Evolutionary conservation across 1,140 invertebrate genomes (phyloP).

Genomic region (Lordiphosa collinella): DNA sequence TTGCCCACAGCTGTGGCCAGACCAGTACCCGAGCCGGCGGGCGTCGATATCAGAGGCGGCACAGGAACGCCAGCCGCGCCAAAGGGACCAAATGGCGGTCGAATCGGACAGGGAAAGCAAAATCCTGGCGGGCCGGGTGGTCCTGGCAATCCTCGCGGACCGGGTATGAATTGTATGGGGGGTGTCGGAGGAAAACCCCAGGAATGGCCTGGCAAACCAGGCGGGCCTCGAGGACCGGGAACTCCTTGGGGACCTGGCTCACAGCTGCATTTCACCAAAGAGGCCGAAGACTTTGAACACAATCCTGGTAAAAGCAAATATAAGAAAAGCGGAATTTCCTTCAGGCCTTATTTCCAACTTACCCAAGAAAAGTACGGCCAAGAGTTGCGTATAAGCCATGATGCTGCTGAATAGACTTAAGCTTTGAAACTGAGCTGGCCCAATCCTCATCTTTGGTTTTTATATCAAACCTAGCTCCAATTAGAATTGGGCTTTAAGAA

Average conservation of each 20-base stretch:
- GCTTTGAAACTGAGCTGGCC: conserved; percentile 27
- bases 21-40: not conserved
- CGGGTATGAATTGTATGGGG: conserved; percentile 24
- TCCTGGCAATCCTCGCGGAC: conserved; percentile 36
- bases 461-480: conserved; percentile 34
- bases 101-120: conserved; percentile 34
- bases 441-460: conserved; percentile 3
- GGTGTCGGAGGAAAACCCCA: conserved; percentile 29
- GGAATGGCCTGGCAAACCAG: conserved; percentile 42
- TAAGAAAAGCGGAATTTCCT: not conserved
- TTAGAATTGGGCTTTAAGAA: conserved; percentile 19
- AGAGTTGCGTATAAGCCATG: conserved; percentile 22
- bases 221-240: conserved; percentile 35
- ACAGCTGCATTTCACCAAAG: conserved; percentile 54
- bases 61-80: conserved; percentile 12
- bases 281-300: conserved; percentile 15
- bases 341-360: conserved; percentile 3
- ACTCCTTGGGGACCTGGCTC: conserved; percentile 47
- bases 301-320: conserved; percentile 19
- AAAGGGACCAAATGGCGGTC: conserved; percentile 5
- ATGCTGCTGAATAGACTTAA: conserved; percentile 15
- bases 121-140: conserved; percentile 44
- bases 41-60: conserved; percentile 22
- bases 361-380: conserved; percentile 34
- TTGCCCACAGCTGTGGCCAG: conserved; percentile 49